These are phyloP conservation scores for Rhinichthys klamathensis DNA, from an alignment of 2,113 vertebrate genomes.

Conservation along the genomic window DNA sequence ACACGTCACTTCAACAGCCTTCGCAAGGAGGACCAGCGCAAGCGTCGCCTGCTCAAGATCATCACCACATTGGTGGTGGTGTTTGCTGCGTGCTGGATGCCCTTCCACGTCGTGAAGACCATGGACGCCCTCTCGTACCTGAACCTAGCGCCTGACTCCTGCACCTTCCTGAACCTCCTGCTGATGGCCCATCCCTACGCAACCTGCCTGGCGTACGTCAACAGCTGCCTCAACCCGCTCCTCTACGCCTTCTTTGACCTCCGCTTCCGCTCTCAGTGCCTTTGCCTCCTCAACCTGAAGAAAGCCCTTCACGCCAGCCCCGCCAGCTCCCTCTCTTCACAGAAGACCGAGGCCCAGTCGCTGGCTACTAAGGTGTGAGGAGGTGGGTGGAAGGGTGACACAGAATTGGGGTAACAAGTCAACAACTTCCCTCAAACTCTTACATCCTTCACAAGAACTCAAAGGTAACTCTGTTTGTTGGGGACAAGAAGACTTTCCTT, in stretches of 20 bases:
- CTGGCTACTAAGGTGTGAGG: slow-evolving; percentile 83
- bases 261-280: slow-evolving; percentile 83
- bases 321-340: slow-evolving; percentile 77
- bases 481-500: slow-evolving; percentile 33
- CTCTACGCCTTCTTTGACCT: slow-evolving; percentile 87
- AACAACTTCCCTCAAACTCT: slow-evolving; percentile 24
- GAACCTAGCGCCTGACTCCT: slow-evolving; percentile 72
- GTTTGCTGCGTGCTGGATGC: slow-evolving; percentile 84
- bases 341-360: slow-evolving; percentile 82
- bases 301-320: slow-evolving; percentile 73
- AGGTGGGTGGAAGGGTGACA: not conserved
- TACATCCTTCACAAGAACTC: slow-evolving; percentile 29
- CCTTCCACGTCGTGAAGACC: slow-evolving; percentile 84
- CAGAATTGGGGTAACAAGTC: slow-evolving; percentile 16
- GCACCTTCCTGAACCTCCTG: slow-evolving; percentile 75
- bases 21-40: slow-evolving; percentile 78
- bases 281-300: slow-evolving; percentile 79
- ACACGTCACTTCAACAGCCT: slow-evolving; percentile 82
- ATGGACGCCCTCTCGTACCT: slow-evolving; percentile 81
- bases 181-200: slow-evolving; percentile 82
- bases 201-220: slow-evolving; percentile 85
- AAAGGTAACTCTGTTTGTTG: slow-evolving; percentile 42
- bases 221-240: slow-evolving; percentile 89
- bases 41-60: slow-evolving; percentile 82
- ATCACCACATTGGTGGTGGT: slow-evolving; percentile 83